A percentile compares a stretch with the other conserved stretches of the same genome.
These are phyloP conservation scores for Lucilia cuprina DNA, from an alignment of 1,140 invertebrate species.

Conservation along the genomic window DNA sequence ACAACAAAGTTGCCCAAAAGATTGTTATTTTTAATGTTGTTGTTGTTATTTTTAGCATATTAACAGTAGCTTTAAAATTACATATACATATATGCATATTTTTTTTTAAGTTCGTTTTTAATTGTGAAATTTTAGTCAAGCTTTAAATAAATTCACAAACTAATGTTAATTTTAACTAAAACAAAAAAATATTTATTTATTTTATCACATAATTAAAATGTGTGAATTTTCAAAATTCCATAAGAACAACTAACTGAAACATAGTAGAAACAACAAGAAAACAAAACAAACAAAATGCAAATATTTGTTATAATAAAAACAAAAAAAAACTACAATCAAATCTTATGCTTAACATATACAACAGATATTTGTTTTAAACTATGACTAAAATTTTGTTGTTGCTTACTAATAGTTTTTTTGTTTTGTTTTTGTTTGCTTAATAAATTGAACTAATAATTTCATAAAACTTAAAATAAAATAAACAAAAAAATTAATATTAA, in stretches of 20 bases:
- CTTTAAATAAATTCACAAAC: conserved; percentile 27
- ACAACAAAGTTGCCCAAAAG: background rate
- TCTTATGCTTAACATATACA: no score
- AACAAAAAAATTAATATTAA: background rate
- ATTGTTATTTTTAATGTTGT: background rate
- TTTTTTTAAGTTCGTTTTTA: background rate
- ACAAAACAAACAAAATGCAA: background rate
- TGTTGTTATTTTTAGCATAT: background rate
- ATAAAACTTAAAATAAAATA: background rate
- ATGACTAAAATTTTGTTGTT: background rate
- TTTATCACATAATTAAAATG: conserved; percentile 16
- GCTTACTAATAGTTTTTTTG: background rate
- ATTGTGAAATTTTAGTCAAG: conserved; percentile 12
- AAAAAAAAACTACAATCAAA: no score
- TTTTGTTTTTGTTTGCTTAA: background rate
- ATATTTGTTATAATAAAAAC: background rate
- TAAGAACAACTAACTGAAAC: background rate
- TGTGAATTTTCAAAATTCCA: conserved; percentile 28
- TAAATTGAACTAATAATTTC: background rate
- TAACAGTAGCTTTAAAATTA: background rate
- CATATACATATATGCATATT: no score
- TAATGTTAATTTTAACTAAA: conserved; percentile 1
- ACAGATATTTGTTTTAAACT: background rate
- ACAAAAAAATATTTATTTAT: background rate
- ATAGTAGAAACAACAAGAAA: background rate